Evolutionary conservation across 1,140 invertebrate genomes (phyloP).

Genomic region (Mylabris phalerata): DNA sequence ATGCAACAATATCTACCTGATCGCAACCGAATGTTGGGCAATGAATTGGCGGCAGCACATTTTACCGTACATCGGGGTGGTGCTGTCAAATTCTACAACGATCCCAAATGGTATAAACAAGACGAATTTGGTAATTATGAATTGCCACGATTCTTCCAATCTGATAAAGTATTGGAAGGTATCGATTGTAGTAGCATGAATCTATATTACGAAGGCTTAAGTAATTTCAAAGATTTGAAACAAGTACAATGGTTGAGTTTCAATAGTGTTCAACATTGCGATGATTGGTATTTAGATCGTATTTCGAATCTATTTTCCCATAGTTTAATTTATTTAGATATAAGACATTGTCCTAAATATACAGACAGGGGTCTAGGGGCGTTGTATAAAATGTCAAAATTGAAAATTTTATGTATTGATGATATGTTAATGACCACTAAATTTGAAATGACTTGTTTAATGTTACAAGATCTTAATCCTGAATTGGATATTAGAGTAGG

Average conservation of each 20-base stretch:
- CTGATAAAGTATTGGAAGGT: conserved; percentile 53
- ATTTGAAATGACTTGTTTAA: conserved; percentile 51
- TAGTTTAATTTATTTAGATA: conserved; percentile 63
- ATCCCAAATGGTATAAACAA: conserved; percentile 52
- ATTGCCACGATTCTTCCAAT: conserved; percentile 52
- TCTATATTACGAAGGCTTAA: conserved; percentile 64
- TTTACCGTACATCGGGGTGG: conserved; percentile 62
- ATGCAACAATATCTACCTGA: conserved; percentile 45
- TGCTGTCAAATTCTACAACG: conserved; percentile 57
- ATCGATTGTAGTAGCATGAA: conserved; percentile 58
- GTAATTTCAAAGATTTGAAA: conserved; percentile 55
- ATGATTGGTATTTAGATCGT: conserved; percentile 72
- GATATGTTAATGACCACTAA: conserved; percentile 43
- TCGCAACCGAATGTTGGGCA: conserved; percentile 50
- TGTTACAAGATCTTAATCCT: conserved; percentile 48
- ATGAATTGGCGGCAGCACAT: conserved; percentile 65
- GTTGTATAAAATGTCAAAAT: conserved; percentile 52
- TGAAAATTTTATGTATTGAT: conserved; percentile 51
- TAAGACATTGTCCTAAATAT: conserved; percentile 60
- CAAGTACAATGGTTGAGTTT: conserved; percentile 60
- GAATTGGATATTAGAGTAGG: conserved; percentile 28
- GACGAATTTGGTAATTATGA: conserved; percentile 43
- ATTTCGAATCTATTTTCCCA: conserved; percentile 51
- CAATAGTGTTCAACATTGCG: conserved; percentile 53
- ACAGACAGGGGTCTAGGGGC: conserved; percentile 58